Evolutionary conservation across 2,113 vertebrate genomes (phyloP).

Genomic region (Dryoscopus gambensis): DNA sequence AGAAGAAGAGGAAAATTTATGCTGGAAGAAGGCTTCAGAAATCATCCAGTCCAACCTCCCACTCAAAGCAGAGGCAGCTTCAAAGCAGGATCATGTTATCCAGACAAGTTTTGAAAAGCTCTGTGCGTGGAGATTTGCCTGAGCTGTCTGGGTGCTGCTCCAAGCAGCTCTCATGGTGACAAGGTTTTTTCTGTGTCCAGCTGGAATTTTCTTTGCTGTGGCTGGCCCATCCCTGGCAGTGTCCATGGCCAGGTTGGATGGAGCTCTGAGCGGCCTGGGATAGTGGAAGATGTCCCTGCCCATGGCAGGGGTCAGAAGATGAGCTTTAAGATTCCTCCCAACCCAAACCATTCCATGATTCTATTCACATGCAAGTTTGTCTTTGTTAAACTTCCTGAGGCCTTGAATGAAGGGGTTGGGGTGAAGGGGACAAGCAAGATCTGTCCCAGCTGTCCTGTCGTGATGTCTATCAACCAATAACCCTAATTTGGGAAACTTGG

Average conservation of each 20-base stretch:
- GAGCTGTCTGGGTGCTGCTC: not conserved
- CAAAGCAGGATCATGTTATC: not conserved
- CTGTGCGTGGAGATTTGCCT: not conserved
- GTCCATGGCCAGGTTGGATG: not conserved
- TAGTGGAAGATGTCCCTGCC: not conserved
- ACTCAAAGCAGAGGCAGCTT: not conserved
- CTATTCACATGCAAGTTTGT: not conserved
- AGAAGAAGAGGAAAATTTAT: not conserved
- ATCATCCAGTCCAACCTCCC: not conserved
- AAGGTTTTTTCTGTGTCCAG: not conserved
- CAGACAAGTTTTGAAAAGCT: not conserved
- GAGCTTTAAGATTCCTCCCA: not conserved
- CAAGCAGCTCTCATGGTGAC: not conserved
- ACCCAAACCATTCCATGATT: not conserved
- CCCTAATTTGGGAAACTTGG: accelerated
- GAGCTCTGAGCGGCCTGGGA: not conserved
- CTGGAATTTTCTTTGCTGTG: not conserved
- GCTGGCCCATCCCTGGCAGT: not conserved
- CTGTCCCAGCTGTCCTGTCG: not conserved
- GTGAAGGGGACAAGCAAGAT: not conserved
- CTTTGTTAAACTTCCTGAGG: not conserved
- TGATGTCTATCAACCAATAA: not conserved
- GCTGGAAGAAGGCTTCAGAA: not conserved
- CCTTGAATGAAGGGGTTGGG: not conserved
- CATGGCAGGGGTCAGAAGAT: not conserved